Evolutionary conservation across 1,140 invertebrate genomes (phyloP), one percentile per base, ranked within the genome.

Genomic region (Glossosoma conforme): DNA sequence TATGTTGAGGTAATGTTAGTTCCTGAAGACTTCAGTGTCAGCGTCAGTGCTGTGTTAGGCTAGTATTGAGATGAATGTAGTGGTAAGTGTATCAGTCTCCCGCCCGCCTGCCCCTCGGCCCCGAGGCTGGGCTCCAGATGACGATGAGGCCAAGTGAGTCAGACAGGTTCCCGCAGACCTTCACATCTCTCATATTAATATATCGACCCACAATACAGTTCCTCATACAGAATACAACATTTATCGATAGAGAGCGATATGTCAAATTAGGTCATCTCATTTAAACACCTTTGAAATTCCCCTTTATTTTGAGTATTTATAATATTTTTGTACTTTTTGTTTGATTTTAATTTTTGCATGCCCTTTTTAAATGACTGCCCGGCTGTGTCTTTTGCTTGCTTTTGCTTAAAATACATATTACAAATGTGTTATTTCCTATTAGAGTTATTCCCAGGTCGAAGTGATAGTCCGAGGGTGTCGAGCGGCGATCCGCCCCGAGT

Each of bases 341-440:
- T n/a, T 41, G 22, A 13, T 28, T 54, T 38, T 47, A 21, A 25
- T 53, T 37, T 51, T 3, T 50, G 50, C 51, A 53, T 58, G 51
- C 32, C 46, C 46, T 53, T 41, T 35, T 25, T 41, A 45, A 28
- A 38, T 53, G 19, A 43, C 14, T 70, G 68, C 69, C 68, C 72
- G 70, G 71, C 71, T 74, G 69, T 70, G 65, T 72, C 69, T 68
- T 68, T 73, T 72, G 72, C 70, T 72, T 69, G 71, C 69, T 69
- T 71, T 68, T 70, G 69, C 68, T 65, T 67, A 41, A 41, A 32
- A 49, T 33, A 48, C 40, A 49, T 33, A 14, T 11, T 73, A 69
- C 65, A 48, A 28, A 19, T 18, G 22, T 38, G 25, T 40, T 19
- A 48, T 18, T 28, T 40, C 13, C 45, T 6, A 21, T 36, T 46